Conservation (phyloP, 2,113 vertebrate species). For the Otus sunia region DNA sequence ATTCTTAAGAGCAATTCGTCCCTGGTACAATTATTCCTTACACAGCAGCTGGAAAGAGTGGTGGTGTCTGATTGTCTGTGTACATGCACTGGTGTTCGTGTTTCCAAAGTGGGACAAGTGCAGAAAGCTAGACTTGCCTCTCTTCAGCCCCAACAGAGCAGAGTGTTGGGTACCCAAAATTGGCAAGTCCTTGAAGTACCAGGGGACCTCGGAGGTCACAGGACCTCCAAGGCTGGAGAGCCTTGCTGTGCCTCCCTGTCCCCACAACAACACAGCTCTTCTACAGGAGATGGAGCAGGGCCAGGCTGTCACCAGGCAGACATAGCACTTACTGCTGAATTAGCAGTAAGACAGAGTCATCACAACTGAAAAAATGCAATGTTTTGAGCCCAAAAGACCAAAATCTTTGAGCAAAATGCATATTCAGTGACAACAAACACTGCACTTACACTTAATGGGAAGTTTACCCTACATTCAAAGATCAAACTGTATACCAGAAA, state of each 20-base stretch:
- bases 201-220: not conserved
- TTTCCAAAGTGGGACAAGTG: not conserved
- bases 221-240: not conserved
- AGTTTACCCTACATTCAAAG: not conserved
- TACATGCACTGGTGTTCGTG: not conserved
- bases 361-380: not conserved
- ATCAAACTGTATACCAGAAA: not conserved
- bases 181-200: not conserved
- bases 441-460: not conserved
- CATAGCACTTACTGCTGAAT: not conserved
- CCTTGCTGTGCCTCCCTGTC: not conserved
- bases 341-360: not conserved
- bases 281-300: not conserved
- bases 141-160: not conserved
- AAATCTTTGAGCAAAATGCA: not conserved
- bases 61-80: not conserved
- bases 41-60: not conserved
- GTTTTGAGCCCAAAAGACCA: not conserved
- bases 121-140: not conserved
- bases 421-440: not conserved
- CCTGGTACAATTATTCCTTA: not conserved
- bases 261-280: not conserved
- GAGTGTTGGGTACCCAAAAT: not conserved
- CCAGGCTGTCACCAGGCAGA: not conserved
- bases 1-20: not conserved